Evolutionary conservation across 2,888 invertebrate genomes (phyloP).

Genomic region (Herminia tarsipennalis): DNA sequence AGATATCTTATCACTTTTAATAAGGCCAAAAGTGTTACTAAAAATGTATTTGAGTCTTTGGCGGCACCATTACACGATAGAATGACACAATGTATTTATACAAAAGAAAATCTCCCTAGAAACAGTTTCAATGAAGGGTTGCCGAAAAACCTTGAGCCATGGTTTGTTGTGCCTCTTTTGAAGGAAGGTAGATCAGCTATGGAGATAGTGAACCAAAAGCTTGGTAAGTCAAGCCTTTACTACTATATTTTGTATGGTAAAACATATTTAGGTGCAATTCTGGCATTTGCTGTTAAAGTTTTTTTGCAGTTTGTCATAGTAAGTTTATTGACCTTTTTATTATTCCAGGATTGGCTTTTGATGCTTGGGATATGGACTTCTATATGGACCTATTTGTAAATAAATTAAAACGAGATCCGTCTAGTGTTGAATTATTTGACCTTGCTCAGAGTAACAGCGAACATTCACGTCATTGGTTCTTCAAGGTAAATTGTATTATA

Average conservation of each 20-base stretch:
- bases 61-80: constrained; percentile 92
- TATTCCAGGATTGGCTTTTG: constrained; percentile 93
- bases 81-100: constrained; percentile 97
- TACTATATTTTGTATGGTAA: background rate
- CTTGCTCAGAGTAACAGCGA: constrained; percentile 99
- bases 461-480: constrained; percentile 99
- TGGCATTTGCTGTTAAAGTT: too few species aligned
- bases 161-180: constrained; percentile 94
- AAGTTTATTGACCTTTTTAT: background rate
- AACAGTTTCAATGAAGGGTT: constrained; percentile 89
- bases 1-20: constrained; percentile 89
- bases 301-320: too few species aligned
- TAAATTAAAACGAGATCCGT: constrained; percentile 95
- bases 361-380: constrained; percentile 96
- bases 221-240: constrained; percentile 83
- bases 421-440: constrained; percentile 99
- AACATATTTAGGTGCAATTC: background rate
- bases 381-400: constrained; percentile 95
- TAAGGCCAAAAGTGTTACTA: constrained; percentile 62
- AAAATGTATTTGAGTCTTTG: constrained; percentile 73
- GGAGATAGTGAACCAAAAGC: constrained; percentile 91
- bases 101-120: constrained; percentile 86
- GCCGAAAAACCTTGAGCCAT: constrained; percentile 87
- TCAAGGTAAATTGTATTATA: constrained; percentile 85
- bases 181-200: constrained; percentile 91